Base-by-base conservation (phyloP, 2,797 vertebrate species). In the Tapirus indicus region DNA sequence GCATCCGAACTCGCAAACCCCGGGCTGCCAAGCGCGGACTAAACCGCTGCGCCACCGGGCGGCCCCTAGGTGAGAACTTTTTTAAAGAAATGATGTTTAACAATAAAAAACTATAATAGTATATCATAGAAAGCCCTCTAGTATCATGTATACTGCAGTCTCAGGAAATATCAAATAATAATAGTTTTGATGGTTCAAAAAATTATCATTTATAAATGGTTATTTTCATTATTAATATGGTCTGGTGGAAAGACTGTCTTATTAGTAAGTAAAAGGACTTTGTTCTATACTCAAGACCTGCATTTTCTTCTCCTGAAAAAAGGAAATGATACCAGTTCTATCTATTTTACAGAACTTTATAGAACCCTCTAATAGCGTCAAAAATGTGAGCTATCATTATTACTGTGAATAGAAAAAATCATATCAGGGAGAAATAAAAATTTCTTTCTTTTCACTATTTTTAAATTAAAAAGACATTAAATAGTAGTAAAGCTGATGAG, bases 231-330 rank as follows among this genome's bases (percentile, higher is more conserved):
- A 85, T 72, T 91, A 58, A 83, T 89, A 66, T 69, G 54, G 3
- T 35, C 12, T 68, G 32, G 2, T 91, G 68, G 10, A 75, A 90
- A 95, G 56, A 71, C 47, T 77, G 25, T 84, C 75, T 7, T 90
- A 83, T 29, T 77, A 92, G 41, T 80, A 84, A 95, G 17, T 52
- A 84, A 95, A 83, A 71, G 11, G 9, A 49, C 47, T 96, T 91
- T 58, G 4, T 60, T 58, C 21, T 88, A 58, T 72, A 78, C 54
- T 69, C 7, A 71, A 83, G 77, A 58, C 11, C 16, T 47, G 9
- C 3, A 84, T 90, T 94, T 96, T 88, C 47, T 89, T 95, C 52
- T 83, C 52, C 25, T 96, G 38, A 85, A 89, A 47, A 97, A 94
- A 56, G 13, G 27, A 58, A 94, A 91, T 71, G 21, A 54, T 78